Evolutionary conservation across 2,797 vertebrate genomes (phyloP).

Genomic region (Gambelia wislizenii): DNA sequence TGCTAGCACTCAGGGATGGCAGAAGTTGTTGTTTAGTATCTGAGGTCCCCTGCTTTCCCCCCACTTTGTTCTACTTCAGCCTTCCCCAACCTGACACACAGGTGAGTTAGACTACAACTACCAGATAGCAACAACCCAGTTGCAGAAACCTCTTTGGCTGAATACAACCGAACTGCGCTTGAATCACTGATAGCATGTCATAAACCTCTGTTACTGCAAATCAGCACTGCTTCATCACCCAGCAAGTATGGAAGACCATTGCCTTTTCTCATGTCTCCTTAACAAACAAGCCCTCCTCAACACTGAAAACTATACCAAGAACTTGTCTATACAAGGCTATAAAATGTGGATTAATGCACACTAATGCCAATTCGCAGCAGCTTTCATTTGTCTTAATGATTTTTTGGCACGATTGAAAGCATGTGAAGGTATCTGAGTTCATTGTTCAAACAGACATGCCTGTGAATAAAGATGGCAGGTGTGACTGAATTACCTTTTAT

Average conservation of each 20-base stretch:
- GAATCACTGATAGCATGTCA: neutral
- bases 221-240: neutral
- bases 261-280: neutral
- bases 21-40: neutral
- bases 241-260: neutral
- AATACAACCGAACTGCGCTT: neutral
- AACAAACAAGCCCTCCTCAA: too few species aligned
- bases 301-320: neutral
- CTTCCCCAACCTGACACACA: neutral
- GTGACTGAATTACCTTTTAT: too few species aligned
- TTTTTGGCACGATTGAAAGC: too few species aligned
- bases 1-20: too few species aligned
- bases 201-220: neutral
- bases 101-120: neutral
- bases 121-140: neutral
- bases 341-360: too few species aligned
- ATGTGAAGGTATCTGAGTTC: too few species aligned
- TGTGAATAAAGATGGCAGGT: too few species aligned
- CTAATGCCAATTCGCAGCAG: too few species aligned
- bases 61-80: neutral
- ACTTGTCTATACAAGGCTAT: too few species aligned
- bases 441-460: too few species aligned
- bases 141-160: neutral
- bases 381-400: too few species aligned
- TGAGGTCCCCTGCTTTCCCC: neutral